Base-by-base conservation (phyloP, 2,797 vertebrate genomes). In the Eulemur coronatus region DNA sequence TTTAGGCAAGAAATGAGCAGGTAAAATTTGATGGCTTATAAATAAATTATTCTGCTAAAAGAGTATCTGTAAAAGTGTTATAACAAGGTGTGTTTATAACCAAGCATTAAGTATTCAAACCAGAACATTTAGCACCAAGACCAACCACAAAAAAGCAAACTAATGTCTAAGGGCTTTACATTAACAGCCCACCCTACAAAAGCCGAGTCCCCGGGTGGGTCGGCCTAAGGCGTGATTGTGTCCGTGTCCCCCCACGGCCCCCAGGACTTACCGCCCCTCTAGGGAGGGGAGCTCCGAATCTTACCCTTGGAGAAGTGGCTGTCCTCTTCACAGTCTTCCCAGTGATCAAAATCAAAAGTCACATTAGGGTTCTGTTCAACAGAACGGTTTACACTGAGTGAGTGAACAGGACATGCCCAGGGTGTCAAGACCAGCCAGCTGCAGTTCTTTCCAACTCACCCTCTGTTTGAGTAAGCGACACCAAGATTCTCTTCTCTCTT, bases 331-430 rank as follows among this genome's bases (percentile, higher is more conserved):
- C 86, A 72, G 24, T 98, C 98, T 86, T 99, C 98, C 97, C 98
- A 98, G 78, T 97, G 98, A 85, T 99, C 98, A 90, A 99, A 99
- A 95, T 99, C 99, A 46, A 98, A 98, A 65, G 98, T 98, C 90
- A 99, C 98, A 0, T 97, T 98, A 72, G 94, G 97, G 91, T 98
- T 98, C 99, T 99, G 98, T 96, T 78, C 95, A 92, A 98, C 0
- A 96, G 55, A 96, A 98, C 76, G 26, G 94, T 0, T 96, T 5
- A 85, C 57, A 26, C 46, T 61, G 33, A 28, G 46, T 80, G 55
- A 93, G 48, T 28, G 6, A 24, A 35, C 24, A 17, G 5, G 13
- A 15, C 24, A 26, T 0, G 4, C 24, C 67, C 78, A 22, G 5
- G 3, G 28, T 2, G 4, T 1, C 6, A 63, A 52, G 72, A 10